Conservation (phyloP, 2,888 invertebrate genomes). For the Corythucha ciliata region DNA sequence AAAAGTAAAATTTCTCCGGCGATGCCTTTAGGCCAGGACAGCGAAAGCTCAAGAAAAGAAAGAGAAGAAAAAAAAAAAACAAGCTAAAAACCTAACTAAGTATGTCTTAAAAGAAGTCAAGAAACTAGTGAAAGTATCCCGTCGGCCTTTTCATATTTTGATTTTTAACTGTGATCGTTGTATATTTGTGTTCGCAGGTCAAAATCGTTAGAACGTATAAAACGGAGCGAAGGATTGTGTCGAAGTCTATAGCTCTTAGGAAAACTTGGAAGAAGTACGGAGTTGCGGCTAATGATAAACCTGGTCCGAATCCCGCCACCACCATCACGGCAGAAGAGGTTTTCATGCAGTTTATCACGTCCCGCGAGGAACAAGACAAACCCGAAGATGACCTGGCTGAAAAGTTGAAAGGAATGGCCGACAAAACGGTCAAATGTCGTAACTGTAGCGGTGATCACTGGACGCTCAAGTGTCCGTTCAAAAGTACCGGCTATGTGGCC, state of each 20-base stretch:
- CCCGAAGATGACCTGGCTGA: conserved; percentile 76
- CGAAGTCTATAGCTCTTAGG: conserved; percentile 83
- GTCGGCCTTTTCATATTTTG: too few relatives aligned
- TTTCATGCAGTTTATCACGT: conserved; percentile 83
- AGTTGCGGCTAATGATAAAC: conserved; percentile 76
- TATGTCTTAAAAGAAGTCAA: too few relatives aligned
- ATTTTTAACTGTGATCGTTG: too few relatives aligned
- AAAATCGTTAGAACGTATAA: conserved; percentile 81
- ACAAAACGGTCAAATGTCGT: conserved; percentile 68
- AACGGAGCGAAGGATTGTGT: conserved; percentile 80
- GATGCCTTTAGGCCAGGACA: too few relatives aligned
- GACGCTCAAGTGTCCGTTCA: conserved; percentile 97
- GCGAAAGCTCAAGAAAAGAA: too few relatives aligned
- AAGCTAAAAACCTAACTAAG: too few relatives aligned
- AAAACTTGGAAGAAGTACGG: conserved; percentile 97
- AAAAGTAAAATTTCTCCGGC: too few relatives aligned
- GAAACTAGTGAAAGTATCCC: too few relatives aligned
- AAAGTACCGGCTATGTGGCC: conserved; percentile 54
- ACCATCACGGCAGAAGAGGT: conserved; percentile 90
- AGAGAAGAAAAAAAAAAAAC: too few relatives aligned
- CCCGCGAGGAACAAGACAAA: conserved; percentile 78
- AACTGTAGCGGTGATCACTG: conserved; percentile 94
- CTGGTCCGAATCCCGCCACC: conserved; percentile 97
- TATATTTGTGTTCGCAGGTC: conserved; percentile 21
- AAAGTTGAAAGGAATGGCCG: conserved; percentile 55